Conservation (phyloP, 2,888 invertebrate genomes). For the Chrysolina americana region DNA sequence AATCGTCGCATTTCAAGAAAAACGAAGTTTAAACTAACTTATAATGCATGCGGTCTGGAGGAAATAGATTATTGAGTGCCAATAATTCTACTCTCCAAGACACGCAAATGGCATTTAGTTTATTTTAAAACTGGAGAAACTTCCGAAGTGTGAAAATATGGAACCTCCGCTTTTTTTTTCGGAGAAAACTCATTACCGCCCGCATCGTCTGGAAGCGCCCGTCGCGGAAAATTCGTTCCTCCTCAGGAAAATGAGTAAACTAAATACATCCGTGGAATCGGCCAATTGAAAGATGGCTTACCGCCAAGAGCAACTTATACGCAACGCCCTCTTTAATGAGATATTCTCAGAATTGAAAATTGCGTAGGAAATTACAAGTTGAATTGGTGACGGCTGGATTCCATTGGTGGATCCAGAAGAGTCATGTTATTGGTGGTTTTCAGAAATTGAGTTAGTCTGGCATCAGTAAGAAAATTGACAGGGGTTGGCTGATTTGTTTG, state of each 20-base stretch:
- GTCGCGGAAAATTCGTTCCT: constrained; percentile 21
- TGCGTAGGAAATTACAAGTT: constrained; percentile 63
- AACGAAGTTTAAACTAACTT: too few species aligned
- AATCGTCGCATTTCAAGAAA: too few species aligned
- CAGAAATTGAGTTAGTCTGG: constrained; percentile 18
- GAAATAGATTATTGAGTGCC: background rate
- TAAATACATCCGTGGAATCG: constrained; percentile 36
- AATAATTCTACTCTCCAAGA: background rate
- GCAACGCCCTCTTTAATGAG: constrained; percentile 61
- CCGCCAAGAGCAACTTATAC: constrained; percentile 54
- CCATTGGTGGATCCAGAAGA: constrained; percentile 55
- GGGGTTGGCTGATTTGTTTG: constrained; percentile 12
- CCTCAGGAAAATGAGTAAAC: constrained; percentile 17
- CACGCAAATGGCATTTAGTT: background rate
- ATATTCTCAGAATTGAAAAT: constrained; percentile 61
- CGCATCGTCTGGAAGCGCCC: constrained; percentile 20
- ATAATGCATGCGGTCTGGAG: background rate
- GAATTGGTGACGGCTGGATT: constrained; percentile 57
- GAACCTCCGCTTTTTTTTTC: constrained; percentile 1
- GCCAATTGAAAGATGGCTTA: constrained; percentile 54
- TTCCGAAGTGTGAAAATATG: background rate
- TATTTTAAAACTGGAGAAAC: background rate
- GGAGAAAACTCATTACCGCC: constrained; percentile 10
- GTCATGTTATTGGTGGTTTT: constrained; percentile 58
- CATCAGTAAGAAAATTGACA: constrained; percentile 11